These are phyloP conservation scores for Mimumesa dahlbomi DNA, from an alignment of 2,888 invertebrate species.

Conservation along the genomic window DNA sequence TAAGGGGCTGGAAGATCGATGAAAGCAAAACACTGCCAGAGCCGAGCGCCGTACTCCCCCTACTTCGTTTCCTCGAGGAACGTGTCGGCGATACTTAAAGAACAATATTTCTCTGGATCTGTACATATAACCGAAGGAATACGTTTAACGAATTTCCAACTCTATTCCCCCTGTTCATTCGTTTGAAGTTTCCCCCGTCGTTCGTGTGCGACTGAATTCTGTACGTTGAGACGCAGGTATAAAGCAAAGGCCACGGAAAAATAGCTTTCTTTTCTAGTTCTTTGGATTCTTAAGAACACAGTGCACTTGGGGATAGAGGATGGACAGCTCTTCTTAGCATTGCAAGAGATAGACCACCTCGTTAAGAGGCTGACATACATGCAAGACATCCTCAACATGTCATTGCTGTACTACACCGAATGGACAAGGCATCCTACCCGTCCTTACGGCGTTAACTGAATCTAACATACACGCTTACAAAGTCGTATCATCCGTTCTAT, in stretches of 20 bases:
- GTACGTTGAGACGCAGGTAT: conserved; percentile 14
- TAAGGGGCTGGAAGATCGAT: conserved; percentile 43
- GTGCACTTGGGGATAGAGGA: conserved; percentile 9
- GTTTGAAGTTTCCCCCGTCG: conserved; percentile 38
- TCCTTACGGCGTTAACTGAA: no score
- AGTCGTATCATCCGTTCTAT: no score
- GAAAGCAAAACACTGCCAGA: conserved; percentile 37
- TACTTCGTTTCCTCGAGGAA: conserved; percentile 5
- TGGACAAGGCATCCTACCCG: no score
- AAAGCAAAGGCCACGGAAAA: conserved; percentile 38
- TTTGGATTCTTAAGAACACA: conserved; percentile 5
- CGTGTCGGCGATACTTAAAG: conserved; percentile 49
- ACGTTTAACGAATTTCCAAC: conserved; percentile 53
- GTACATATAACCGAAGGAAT: conserved; percentile 52
- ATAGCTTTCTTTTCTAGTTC: conserved; percentile 34
- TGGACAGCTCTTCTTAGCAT: conserved; percentile 4
- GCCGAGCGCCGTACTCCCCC: conserved; percentile 5
- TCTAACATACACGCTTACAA: no score
- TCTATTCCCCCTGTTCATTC: conserved; percentile 33
- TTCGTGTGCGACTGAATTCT: conserved; percentile 22
- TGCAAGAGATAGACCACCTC: not conserved
- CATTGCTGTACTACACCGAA: no score
- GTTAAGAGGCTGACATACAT: not conserved
- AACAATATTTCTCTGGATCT: conserved; percentile 55
- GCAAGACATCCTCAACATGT: no score